Conservation (phyloP, 2,888 invertebrate genomes). For the Masnerella sp. region DNA sequence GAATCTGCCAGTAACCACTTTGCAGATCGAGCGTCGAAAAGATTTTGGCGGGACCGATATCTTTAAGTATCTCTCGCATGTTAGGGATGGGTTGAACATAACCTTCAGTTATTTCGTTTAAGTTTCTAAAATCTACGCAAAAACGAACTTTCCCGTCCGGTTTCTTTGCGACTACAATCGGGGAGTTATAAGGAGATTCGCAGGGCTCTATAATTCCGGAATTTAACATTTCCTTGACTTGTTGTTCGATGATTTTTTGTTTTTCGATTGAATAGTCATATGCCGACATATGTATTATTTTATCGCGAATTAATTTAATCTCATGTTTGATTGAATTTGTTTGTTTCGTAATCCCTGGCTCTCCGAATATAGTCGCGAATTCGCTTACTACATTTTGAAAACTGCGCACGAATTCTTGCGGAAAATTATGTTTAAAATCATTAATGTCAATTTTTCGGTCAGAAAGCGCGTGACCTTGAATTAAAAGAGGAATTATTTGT, state of each 20-base stretch:
- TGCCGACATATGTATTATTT: background rate
- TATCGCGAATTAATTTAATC: background rate
- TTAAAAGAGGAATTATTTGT: background rate
- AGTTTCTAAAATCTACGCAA: conserved; percentile 11
- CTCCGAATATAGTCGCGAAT: background rate
- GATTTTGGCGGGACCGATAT: conserved; percentile 7
- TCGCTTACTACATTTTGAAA: background rate
- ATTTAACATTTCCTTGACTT: conserved; percentile 55
- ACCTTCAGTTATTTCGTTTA: conserved; percentile 16
- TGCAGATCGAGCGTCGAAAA: conserved; percentile 6
- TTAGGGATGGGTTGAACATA: conserved; percentile 16
- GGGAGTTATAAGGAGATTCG: conserved; percentile 1
- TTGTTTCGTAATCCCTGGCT: conserved; percentile 2
- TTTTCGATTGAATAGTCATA: background rate
- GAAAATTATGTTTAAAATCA: background rate
- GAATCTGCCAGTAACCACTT: conserved; percentile 16
- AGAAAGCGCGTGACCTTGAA: background rate
- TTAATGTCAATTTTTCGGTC: background rate
- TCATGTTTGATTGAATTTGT: conserved; percentile 14
- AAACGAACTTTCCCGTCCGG: conserved; percentile 38
- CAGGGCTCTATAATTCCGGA: conserved; percentile 53
- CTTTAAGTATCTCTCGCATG: conserved; percentile 1
- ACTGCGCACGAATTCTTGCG: background rate
- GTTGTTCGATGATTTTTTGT: conserved; percentile 14
- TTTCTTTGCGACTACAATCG: conserved; percentile 40